Conservation (phyloP, 2,113 vertebrate species). For the Siphamia tubifer region DNA sequence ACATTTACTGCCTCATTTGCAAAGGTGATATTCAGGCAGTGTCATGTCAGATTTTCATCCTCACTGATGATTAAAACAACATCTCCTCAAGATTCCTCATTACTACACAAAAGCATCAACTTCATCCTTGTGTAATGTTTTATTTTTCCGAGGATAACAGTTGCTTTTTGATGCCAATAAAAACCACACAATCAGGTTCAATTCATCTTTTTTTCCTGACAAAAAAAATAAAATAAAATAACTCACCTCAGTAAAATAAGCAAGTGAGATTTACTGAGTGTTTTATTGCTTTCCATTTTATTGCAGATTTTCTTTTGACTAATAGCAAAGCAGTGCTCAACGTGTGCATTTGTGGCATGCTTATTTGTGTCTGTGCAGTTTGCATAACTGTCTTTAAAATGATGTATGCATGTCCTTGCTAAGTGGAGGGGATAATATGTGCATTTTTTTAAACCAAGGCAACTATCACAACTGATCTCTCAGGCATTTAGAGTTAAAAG, state of each 20-base stretch:
- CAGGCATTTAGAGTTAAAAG: slow-evolving; percentile 11
- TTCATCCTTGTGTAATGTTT: background rate
- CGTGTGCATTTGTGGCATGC: background rate
- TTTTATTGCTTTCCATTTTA: background rate
- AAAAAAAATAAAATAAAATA: background rate
- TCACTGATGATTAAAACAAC: no score
- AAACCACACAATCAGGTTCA: background rate
- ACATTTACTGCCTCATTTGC: no score
- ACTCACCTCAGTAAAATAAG: background rate
- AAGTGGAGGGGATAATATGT: slow-evolving; percentile 52
- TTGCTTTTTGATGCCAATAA: background rate
- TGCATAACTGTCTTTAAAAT: slow-evolving; percentile 7
- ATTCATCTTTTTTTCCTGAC: background rate
- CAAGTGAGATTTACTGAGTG: background rate
- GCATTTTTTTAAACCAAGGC: slow-evolving; percentile 50
- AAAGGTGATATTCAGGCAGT: no score
- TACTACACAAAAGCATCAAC: no score
- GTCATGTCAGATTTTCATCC: no score
- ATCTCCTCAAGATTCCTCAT: no score
- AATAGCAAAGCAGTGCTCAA: background rate
- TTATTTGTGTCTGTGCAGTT: background rate
- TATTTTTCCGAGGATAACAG: background rate
- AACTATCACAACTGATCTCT: slow-evolving; percentile 25
- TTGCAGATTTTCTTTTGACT: slow-evolving; percentile 25
- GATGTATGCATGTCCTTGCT: slow-evolving; percentile 27